Evolutionary conservation across 2,113 vertebrate genomes (phyloP).

Genomic region (Epinephelus moara): DNA sequence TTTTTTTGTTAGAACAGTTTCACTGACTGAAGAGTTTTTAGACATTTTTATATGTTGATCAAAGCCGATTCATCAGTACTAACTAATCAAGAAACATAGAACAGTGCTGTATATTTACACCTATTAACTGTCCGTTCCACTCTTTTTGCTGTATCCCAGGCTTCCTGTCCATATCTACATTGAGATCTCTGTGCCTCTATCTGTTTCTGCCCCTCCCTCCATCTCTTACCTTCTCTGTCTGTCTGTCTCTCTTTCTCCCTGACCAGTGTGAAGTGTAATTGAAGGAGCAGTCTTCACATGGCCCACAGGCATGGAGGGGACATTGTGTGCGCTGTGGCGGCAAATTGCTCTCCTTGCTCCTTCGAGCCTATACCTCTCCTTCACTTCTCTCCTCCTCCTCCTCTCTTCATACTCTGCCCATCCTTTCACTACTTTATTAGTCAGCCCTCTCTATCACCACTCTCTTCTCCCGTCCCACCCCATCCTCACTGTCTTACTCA

Average conservation of each 20-base stretch:
- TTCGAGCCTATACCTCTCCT: conserved; percentile 70
- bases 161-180: conserved; percentile 19
- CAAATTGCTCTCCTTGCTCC: conserved; percentile 83
- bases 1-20: not conserved
- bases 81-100: not conserved
- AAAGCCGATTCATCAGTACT: not conserved
- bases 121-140: not conserved
- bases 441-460: conserved; percentile 56
- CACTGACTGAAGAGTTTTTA: not conserved
- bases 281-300: conserved; percentile 83
- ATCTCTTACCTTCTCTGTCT: conserved; percentile 40
- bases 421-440: conserved; percentile 73
- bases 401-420: conserved; percentile 61
- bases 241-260: conserved; percentile 58
- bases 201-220: conserved; percentile 37
- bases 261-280: conserved; percentile 83
- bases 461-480: not conserved
- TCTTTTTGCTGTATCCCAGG: not conserved
- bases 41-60: not conserved
- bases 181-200: conserved; percentile 33
- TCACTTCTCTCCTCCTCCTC: conserved; percentile 68
- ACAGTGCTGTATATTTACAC: not conserved
- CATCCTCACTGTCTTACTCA: conserved; percentile 14
- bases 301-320: conserved; percentile 82
- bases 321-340: conserved; percentile 84